These are phyloP conservation scores for Drosophila quadrilineata DNA, from an alignment of 1,140 invertebrate species.

Conservation along the genomic window DNA sequence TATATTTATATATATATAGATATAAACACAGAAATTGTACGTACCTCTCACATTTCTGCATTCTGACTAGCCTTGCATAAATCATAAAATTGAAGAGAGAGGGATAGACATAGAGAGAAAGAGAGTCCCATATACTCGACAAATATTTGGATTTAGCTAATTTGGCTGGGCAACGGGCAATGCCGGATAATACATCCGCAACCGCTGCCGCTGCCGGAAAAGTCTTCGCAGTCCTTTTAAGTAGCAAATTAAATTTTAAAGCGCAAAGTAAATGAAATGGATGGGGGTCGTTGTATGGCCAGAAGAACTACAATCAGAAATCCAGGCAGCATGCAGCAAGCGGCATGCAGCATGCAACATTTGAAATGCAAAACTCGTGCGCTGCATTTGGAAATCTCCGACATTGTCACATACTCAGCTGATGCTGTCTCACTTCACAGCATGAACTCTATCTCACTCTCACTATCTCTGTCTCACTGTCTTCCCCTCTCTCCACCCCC, in stretches of 20 bases:
- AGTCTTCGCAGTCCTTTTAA: constrained; percentile 7
- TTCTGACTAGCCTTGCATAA: too few species aligned
- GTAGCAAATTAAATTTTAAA: constrained; percentile 52
- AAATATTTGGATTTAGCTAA: constrained; percentile 66
- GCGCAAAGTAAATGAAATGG: neutral
- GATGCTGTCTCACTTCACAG: too few species aligned
- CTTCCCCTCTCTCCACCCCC: neutral
- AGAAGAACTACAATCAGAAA: constrained; percentile 25
- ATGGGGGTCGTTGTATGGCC: neutral
- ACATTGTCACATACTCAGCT: constrained; percentile 54
- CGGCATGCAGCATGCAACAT: too few species aligned
- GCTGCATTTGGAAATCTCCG: constrained; percentile 55
- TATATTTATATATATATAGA: constrained; percentile 12
- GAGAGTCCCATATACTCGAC: constrained; percentile 40
- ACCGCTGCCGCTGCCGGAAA: neutral
- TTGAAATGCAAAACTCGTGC: constrained; percentile 47
- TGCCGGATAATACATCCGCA: constrained; percentile 23
- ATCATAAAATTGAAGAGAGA: too few species aligned
- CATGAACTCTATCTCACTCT: neutral
- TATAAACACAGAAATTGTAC: constrained; percentile 2
- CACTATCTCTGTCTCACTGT: neutral
- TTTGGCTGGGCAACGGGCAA: constrained; percentile 44
- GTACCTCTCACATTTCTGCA: neutral
- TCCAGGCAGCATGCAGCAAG: constrained; percentile 14
- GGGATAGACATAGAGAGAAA: neutral